These are phyloP conservation scores for Cephus sareptanus DNA, from an alignment of 2,888 invertebrate species.

Conservation along the genomic window DNA sequence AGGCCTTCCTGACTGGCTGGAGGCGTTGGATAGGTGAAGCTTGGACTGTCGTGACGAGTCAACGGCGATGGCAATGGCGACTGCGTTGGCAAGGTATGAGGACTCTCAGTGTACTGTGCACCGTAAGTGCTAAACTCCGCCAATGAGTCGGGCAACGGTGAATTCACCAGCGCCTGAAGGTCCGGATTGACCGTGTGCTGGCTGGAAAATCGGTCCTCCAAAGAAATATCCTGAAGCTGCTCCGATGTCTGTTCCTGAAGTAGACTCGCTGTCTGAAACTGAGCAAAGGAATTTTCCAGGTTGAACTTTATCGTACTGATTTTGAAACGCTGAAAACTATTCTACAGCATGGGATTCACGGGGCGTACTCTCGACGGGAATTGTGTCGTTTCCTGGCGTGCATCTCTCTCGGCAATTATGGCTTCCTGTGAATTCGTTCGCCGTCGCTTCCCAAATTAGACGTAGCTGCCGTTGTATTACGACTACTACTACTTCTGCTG, in stretches of 20 bases:
- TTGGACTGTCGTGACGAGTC: slow-evolving; percentile 76
- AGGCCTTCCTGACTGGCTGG: slow-evolving; percentile 89
- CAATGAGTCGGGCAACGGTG: slow-evolving; percentile 81
- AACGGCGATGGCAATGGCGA: slow-evolving; percentile 76
- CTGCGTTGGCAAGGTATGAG: slow-evolving; percentile 68
- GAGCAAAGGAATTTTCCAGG: slow-evolving; percentile 2
- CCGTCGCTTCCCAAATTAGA: too few relatives aligned
- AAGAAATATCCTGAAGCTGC: slow-evolving; percentile 65
- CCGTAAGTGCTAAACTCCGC: slow-evolving; percentile 87
- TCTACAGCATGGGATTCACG: too few relatives aligned
- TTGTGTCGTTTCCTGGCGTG: too few relatives aligned
- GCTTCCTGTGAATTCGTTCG: too few relatives aligned
- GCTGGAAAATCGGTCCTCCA: slow-evolving; percentile 66
- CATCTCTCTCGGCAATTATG: too few relatives aligned
- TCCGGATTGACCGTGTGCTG: slow-evolving; percentile 76
- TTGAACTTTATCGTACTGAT: too few relatives aligned
- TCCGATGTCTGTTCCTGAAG: slow-evolving; percentile 63
- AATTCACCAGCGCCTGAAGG: slow-evolving; percentile 81
- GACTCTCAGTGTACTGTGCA: slow-evolving; percentile 62
- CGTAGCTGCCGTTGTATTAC: too few relatives aligned
- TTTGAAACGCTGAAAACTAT: too few relatives aligned
- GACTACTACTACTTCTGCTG: not conserved
- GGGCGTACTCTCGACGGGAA: too few relatives aligned
- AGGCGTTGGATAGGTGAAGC: slow-evolving; percentile 86
- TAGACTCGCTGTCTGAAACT: slow-evolving; percentile 63